These are phyloP conservation scores for Dreissena polymorpha DNA, from an alignment of 1,140 invertebrate species.

Conservation along the genomic window DNA sequence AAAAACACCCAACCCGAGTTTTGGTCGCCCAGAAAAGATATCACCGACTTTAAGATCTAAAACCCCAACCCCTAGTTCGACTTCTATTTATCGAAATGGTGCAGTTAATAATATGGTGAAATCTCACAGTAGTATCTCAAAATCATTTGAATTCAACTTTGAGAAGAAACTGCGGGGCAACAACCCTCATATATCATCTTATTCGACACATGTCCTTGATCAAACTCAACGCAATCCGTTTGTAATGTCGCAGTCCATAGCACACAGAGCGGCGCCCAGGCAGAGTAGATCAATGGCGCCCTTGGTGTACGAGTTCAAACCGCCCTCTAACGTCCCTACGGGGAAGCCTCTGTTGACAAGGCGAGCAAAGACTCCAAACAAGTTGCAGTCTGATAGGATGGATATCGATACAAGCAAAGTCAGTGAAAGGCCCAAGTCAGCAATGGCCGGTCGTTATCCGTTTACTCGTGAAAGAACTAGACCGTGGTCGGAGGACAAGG, in stretches of 20 bases:
- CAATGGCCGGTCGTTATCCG: neutral
- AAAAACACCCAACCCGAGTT: neutral
- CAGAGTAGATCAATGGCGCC: neutral
- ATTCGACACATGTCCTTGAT: too few species aligned
- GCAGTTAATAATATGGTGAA: too few species aligned
- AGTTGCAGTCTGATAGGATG: neutral
- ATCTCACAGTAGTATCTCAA: too few species aligned
- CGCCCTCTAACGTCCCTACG: neutral
- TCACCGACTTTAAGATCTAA: neutral
- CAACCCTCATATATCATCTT: too few species aligned
- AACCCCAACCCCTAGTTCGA: neutral
- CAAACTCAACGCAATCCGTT: too few species aligned
- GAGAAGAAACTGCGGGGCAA: too few species aligned
- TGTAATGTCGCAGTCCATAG: too few species aligned
- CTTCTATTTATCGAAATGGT: too few species aligned
- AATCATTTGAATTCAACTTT: too few species aligned
- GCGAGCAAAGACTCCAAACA: neutral
- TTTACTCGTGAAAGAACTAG: too few species aligned
- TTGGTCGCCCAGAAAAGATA: neutral
- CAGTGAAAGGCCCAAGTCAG: constrained; percentile 2
- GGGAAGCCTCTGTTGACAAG: neutral
- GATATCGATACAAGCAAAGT: neutral
- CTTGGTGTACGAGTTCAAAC: neutral
- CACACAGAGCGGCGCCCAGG: too few species aligned
- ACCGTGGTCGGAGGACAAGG: too few species aligned